Evolutionary conservation across 2,888 invertebrate species (phyloP).

Genomic region (Sinotaia quadrata): DNA sequence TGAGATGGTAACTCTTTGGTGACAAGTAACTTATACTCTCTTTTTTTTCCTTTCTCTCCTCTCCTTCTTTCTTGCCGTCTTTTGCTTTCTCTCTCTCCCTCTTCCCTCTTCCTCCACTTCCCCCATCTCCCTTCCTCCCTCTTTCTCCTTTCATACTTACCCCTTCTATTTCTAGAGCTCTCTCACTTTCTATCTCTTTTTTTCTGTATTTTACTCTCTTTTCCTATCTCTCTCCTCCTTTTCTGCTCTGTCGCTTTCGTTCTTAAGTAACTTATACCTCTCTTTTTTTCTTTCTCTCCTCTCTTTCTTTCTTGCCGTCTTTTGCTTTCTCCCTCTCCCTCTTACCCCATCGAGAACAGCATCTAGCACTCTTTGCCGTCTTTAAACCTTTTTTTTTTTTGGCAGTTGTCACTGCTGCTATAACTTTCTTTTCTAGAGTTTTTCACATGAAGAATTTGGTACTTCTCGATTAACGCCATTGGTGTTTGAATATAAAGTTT

Average conservation of each 20-base stretch:
- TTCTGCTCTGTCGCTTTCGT: background rate
- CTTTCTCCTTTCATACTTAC: background rate
- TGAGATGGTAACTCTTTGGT: background rate
- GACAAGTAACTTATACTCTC: background rate
- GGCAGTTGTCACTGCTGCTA: too few species aligned
- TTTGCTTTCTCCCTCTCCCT: too few species aligned
- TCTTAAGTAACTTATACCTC: background rate
- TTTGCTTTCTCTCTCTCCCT: constrained; percentile 8
- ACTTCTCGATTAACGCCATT: too few species aligned
- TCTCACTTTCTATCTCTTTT: constrained; percentile 1
- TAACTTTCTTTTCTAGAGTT: too few species aligned
- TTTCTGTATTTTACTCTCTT: constrained; percentile 8
- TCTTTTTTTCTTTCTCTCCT: constrained; percentile 1
- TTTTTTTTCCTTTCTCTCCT: background rate
- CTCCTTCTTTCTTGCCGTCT: background rate
- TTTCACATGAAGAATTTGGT: too few species aligned
- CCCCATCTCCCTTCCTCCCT: background rate
- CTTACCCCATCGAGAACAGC: too few species aligned
- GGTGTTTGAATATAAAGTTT: too few species aligned
- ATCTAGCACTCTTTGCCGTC: too few species aligned
- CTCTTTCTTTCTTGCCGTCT: background rate
- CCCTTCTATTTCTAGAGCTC: background rate
- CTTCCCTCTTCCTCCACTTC: background rate
- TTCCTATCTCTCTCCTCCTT: constrained; percentile 1
- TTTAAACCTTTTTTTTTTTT: too few species aligned